Conservation (phyloP, 1,140 invertebrate species). For the Sweltsa coloradensis region DNA sequence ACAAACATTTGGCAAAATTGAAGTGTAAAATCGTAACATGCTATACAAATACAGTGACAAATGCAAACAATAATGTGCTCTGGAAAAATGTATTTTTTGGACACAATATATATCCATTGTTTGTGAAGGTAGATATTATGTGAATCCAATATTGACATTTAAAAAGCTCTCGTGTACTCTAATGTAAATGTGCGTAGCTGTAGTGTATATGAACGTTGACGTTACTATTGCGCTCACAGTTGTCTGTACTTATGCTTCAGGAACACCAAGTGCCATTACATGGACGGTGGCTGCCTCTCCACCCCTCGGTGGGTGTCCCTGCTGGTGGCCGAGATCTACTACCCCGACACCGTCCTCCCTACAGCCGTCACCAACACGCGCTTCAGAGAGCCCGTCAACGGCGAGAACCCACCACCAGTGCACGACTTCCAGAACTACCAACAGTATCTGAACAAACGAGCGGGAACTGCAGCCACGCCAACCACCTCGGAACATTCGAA, state of each 20-base stretch:
- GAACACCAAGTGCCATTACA: constrained; percentile 69
- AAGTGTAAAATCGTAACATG: too few relatives aligned
- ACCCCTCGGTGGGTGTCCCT: constrained; percentile 86
- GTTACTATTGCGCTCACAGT: too few relatives aligned
- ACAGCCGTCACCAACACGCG: constrained; percentile 35
- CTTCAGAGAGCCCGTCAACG: constrained; percentile 1
- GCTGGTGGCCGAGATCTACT: constrained; percentile 81
- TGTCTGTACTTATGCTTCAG: constrained; percentile 27
- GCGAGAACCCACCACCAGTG: constrained; percentile 26
- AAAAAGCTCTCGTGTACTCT: too few relatives aligned
- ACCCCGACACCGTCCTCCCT: constrained; percentile 59
- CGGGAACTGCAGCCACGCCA: constrained; percentile 62
- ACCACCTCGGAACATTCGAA: constrained; percentile 9
- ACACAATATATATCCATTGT: too few relatives aligned
- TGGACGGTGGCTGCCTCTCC: constrained; percentile 78
- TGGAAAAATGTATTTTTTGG: too few relatives aligned
- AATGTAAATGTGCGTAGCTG: too few relatives aligned
- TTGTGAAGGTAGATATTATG: too few relatives aligned
- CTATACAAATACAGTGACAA: too few relatives aligned
- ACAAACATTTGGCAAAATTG: too few relatives aligned
- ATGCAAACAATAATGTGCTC: too few relatives aligned
- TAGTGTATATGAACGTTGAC: too few relatives aligned
- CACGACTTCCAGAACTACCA: constrained; percentile 56
- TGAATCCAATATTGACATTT: too few relatives aligned
- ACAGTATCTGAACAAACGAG: constrained; percentile 59